Conservation (phyloP, 2,113 vertebrate genomes). For the Butorides virescens region DNA sequence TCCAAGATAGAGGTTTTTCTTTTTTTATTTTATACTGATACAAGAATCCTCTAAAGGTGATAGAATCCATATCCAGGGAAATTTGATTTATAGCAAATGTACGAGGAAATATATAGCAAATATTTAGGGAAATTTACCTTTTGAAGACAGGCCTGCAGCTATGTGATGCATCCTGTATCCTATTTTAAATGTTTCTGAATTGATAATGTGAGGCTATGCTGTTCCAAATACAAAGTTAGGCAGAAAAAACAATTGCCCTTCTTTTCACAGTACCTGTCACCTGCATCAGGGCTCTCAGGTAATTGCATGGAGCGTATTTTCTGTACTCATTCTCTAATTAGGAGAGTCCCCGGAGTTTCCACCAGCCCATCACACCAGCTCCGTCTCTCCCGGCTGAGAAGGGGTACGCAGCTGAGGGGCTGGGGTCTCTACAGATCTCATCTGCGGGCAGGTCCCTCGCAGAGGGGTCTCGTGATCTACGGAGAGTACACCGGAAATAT, state of each 20-base stretch:
- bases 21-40: not conserved
- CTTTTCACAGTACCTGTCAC: not conserved
- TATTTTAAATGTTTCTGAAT: not conserved
- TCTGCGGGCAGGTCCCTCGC: not conserved
- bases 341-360: not conserved
- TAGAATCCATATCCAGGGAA: not conserved
- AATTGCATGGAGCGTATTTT: not conserved
- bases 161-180: not conserved
- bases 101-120: not conserved
- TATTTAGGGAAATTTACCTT: not conserved
- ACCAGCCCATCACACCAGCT: no score
- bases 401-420: not conserved
- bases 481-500: not conserved
- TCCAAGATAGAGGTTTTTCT: not conserved
- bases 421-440: not conserved
- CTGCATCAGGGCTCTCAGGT: fast-evolving
- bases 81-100: not conserved
- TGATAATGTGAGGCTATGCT: not conserved
- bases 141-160: not conserved
- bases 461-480: not conserved
- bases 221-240: not conserved
- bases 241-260: not conserved
- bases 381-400: not conserved
- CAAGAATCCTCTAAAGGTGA: not conserved
- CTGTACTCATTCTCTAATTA: not conserved